Conservation (phyloP, 2,797 vertebrate species). For the Lycodopsis pacificus region DNA sequence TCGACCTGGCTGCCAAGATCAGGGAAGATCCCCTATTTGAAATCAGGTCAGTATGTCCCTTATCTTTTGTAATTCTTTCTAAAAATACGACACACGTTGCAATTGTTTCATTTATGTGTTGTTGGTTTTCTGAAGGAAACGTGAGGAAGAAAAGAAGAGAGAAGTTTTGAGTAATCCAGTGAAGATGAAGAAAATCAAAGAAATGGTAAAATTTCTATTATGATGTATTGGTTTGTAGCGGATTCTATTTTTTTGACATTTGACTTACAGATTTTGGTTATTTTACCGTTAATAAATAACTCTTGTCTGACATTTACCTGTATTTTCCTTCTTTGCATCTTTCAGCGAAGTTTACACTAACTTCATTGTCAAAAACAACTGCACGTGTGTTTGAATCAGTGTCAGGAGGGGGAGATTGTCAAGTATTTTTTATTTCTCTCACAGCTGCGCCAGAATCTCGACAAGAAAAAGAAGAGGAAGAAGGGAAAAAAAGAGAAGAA, state of each 20-base stretch:
- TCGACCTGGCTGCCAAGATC: constrained; percentile 96
- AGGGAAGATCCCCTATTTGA: constrained; percentile 95
- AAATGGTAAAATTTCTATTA: constrained; percentile 82
- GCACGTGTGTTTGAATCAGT: not conserved
- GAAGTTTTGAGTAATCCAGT: constrained; percentile 95
- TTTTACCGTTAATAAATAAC: not conserved
- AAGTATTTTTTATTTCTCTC: not conserved
- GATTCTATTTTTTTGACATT: not conserved
- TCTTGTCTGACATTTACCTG: not conserved
- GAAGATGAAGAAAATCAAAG: constrained; percentile 98
- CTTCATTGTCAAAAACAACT: not conserved
- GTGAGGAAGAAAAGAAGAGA: constrained; percentile 94
- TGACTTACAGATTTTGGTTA: not conserved
- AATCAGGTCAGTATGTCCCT: constrained; percentile 86
- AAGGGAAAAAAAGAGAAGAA: constrained; percentile 90
- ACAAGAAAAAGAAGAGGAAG: constrained; percentile 87
- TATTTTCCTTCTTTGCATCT: not conserved
- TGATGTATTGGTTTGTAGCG: not conserved
- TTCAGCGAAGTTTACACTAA: not conserved
- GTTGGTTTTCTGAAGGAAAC: constrained; percentile 85
- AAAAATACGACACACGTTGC: not conserved
- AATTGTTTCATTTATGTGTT: not conserved
- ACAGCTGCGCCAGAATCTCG: constrained; percentile 92
- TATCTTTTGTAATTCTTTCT: not conserved
- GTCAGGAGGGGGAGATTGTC: not conserved